Conservation (phyloP, 2,888 invertebrate genomes). For the Steinernema hermaphroditum region DNA sequence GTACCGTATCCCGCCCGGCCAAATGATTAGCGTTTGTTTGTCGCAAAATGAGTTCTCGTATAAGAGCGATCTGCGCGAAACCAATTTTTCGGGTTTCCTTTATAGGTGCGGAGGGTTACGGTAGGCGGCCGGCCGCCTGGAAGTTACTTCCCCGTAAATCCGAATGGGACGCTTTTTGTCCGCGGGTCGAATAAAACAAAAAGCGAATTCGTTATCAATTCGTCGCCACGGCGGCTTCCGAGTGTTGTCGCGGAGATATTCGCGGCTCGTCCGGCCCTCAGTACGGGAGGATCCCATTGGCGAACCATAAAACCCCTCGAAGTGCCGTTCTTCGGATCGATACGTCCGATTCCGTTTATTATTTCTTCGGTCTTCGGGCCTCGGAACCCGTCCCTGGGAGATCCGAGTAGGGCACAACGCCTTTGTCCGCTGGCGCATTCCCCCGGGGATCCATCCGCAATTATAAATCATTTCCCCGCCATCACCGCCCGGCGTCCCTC, state of each 20-base stretch:
- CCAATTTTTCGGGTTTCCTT: too few relatives aligned
- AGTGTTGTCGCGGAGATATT: background rate
- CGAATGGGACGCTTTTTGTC: too few relatives aligned
- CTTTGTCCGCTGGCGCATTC: background rate
- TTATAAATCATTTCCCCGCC: conserved; percentile 6
- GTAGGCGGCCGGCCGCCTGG: too few relatives aligned
- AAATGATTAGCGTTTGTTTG: too few relatives aligned
- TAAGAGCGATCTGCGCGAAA: too few relatives aligned
- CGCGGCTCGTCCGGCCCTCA: background rate
- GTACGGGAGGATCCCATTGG: background rate
- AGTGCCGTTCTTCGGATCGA: background rate
- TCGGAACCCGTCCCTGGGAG: background rate
- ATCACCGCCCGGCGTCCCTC: background rate
- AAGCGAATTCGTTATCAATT: too few relatives aligned
- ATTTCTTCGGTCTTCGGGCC: background rate
- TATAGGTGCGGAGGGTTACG: too few relatives aligned
- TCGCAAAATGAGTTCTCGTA: too few relatives aligned
- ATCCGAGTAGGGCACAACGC: background rate
- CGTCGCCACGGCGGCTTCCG: too few relatives aligned
- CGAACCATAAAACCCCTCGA: conserved; percentile 7
- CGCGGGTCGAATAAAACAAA: too few relatives aligned
- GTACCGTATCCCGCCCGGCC: conserved; percentile 43
- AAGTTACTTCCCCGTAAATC: too few relatives aligned
- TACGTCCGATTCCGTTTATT: conserved; percentile 15
- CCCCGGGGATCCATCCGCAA: background rate